These are phyloP conservation scores for Lottia scabra DNA, from an alignment of 2,888 invertebrate species.

Conservation along the genomic window DNA sequence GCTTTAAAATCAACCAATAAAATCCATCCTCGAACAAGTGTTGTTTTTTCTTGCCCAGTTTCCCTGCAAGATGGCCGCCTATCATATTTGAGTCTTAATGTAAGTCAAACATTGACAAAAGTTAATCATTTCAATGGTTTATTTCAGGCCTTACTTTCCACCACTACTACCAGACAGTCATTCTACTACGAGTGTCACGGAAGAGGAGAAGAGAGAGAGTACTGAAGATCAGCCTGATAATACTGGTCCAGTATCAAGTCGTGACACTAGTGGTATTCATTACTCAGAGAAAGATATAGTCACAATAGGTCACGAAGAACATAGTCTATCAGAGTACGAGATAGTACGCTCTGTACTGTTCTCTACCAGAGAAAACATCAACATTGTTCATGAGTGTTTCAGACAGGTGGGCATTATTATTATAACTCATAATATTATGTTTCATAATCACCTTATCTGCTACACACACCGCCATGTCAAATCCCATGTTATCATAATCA, in stretches of 20 bases:
- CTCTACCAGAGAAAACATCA: conserved; percentile 88
- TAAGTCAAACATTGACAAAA: too few relatives aligned
- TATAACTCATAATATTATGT: too few relatives aligned
- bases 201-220: conserved; percentile 32
- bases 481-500: too few relatives aligned
- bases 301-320: conserved; percentile 56
- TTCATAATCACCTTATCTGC: too few relatives aligned
- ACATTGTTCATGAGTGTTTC: conserved; percentile 94
- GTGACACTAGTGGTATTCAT: conserved; percentile 54
- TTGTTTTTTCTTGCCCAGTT: too few relatives aligned
- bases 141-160: conserved; percentile 31
- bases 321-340: conserved; percentile 58
- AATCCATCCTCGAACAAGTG: too few relatives aligned
- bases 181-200: conserved; percentile 34
- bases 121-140: too few relatives aligned
- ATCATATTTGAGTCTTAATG: too few relatives aligned
- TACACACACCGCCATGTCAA: too few relatives aligned
- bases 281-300: conserved; percentile 57
- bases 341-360: conserved; percentile 91
- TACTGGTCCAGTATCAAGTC: conserved; percentile 58
- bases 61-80: too few relatives aligned
- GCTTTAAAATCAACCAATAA: too few relatives aligned
- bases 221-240: conserved; percentile 41
- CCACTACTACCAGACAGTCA: conserved; percentile 34
- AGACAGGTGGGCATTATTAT: conserved; percentile 75